Conservation (phyloP, 2,888 invertebrate genomes). For the Acanthoscelides obtectus region DNA sequence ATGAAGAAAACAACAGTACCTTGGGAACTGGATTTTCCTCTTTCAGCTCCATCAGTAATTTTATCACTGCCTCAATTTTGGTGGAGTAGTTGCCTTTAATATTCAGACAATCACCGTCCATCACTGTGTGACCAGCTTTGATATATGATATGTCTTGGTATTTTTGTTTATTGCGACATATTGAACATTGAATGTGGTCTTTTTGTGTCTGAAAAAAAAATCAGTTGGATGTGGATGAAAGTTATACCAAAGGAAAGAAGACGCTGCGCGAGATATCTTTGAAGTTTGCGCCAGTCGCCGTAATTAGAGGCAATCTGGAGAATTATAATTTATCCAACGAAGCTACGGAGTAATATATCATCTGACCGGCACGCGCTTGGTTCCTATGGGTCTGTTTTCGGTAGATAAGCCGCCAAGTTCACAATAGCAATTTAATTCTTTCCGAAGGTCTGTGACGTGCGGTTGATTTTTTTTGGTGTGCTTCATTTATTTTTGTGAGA, state of each 20-base stretch:
- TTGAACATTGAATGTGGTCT: slow-evolving; percentile 48
- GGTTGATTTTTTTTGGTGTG: no score
- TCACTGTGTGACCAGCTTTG: slow-evolving; percentile 29
- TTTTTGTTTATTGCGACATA: slow-evolving; percentile 55
- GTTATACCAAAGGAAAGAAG: background rate
- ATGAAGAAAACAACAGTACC: slow-evolving; percentile 67
- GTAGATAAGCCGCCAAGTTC: no score
- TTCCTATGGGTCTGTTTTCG: no score
- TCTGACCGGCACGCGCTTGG: no score
- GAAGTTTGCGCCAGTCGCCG: no score
- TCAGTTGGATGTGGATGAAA: no score
- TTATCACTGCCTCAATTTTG: slow-evolving; percentile 63
- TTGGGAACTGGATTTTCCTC: slow-evolving; percentile 56
- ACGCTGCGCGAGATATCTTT: slow-evolving; percentile 10
- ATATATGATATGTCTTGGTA: slow-evolving; percentile 51
- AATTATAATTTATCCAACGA: no score
- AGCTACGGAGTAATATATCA: no score
- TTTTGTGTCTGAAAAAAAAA: slow-evolving; percentile 12
- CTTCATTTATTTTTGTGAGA: no score
- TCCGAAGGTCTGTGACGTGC: no score
- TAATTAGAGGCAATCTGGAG: no score
- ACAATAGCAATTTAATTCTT: no score
- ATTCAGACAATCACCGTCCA: slow-evolving; percentile 30
- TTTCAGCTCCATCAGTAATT: slow-evolving; percentile 53
- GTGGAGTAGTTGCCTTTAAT: slow-evolving; percentile 64